Evolutionary conservation across 2,888 invertebrate genomes (phyloP).

Genomic region (Alentia gelatinosa): DNA sequence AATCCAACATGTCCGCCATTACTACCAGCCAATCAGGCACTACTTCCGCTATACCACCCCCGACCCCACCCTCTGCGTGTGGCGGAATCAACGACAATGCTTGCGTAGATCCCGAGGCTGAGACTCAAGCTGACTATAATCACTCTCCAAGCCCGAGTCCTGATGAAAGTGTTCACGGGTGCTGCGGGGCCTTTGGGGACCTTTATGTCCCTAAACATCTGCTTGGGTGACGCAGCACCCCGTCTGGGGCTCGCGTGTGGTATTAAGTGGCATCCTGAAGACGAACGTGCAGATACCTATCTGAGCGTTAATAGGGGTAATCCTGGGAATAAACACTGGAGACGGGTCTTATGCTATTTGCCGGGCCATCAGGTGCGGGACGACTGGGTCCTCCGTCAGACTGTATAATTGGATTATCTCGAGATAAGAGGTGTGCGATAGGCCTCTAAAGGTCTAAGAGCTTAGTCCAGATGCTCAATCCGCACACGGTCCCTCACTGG

Average conservation of each 20-base stretch:
- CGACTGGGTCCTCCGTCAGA: not conserved
- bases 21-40: not conserved
- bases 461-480: not conserved
- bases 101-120: no score
- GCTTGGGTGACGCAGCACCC: not conserved
- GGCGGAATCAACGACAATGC: not conserved
- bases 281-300: not conserved
- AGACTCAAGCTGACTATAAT: not conserved
- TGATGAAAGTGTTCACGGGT: no score
- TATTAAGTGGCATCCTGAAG: not conserved
- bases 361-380: no score
- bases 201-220: not conserved
- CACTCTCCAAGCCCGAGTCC: not conserved
- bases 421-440: not conserved
- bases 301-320: not conserved
- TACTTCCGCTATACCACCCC: not conserved
- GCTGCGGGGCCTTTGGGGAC: no score
- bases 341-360: not conserved
- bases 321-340: not conserved
- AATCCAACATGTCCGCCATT: no score
- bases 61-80: not conserved
- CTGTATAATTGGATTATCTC: not conserved
- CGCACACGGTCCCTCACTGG: not conserved
- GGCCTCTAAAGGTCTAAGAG: not conserved
- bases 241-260: not conserved